Conservation (phyloP, 35 echinoderm and acorn worm species). For the Amphiura filiformis region DNA sequence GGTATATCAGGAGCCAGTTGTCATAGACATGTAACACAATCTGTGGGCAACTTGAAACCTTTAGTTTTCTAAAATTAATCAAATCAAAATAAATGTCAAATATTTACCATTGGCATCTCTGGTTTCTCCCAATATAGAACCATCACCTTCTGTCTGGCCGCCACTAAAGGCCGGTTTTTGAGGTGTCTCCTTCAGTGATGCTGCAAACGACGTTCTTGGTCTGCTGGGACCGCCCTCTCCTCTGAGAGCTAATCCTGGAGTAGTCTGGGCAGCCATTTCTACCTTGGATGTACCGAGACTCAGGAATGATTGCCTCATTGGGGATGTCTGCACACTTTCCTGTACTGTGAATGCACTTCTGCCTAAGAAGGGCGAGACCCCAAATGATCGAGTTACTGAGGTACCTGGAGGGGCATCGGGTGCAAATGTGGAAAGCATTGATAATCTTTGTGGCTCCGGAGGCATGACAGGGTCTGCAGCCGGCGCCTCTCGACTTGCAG, state of each 20-base stretch:
- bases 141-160: too few species aligned
- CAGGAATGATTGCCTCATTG: neutral
- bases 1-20: too few species aligned
- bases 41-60: too few species aligned
- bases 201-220: conserved; percentile 30
- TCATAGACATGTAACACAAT: too few species aligned
- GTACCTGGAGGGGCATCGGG: neutral
- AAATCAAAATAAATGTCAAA: too few species aligned
- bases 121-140: too few species aligned
- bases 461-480: neutral
- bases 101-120: too few species aligned
- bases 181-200: neutral
- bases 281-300: neutral
- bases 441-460: neutral
- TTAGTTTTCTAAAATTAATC: too few species aligned
- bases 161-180: too few species aligned
- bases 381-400: neutral
- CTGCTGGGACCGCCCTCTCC: conserved; percentile 12
- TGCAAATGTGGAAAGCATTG: neutral
- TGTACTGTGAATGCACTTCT: neutral
- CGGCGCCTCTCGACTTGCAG: neutral
- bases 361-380: neutral
- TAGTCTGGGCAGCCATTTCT: conserved; percentile 59
- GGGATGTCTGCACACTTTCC: conserved; percentile 40
- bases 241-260: conserved; percentile 40